A percentile compares a stretch with the other conserved stretches of the same genome.
These are phyloP conservation scores for Lasius platythorax DNA, from an alignment of 2,888 invertebrate species.

Conservation along the genomic window DNA sequence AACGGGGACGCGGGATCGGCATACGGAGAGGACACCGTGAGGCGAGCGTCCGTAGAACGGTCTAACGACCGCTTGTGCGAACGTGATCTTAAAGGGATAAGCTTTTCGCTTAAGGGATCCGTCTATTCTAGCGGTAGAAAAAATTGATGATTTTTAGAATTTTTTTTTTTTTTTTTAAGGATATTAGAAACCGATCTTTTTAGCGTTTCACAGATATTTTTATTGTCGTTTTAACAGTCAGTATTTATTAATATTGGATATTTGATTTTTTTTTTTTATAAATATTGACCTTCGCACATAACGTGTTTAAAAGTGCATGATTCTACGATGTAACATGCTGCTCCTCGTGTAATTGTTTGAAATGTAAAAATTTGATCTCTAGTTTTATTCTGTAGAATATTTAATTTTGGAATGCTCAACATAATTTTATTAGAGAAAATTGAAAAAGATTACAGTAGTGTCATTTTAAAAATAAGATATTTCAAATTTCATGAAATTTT, in stretches of 20 bases:
- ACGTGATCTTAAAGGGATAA: background rate
- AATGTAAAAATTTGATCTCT: no score
- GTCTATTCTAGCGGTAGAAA: background rate
- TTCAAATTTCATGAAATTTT: no score
- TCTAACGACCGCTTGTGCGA: background rate
- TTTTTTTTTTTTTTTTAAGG: background rate
- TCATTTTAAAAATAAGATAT: no score
- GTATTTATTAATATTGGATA: background rate
- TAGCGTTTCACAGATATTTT: background rate
- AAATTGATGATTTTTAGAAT: background rate
- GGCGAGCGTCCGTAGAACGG: background rate
- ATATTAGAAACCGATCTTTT: background rate
- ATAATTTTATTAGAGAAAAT: no score
- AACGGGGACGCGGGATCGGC: conserved; percentile 21
- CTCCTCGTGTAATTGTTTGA: no score
- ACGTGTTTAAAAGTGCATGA: no score
- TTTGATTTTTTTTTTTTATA: no score
- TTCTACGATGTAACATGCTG: no score
- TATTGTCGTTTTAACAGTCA: background rate
- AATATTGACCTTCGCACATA: no score
- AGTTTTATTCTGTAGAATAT: no score
- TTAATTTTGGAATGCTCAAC: no score
- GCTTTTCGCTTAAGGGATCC: conserved; percentile 1
- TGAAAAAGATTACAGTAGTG: no score
- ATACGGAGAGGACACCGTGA: background rate